A percentile compares a stretch with the other conserved stretches of the same genome.
phyloP scores from a whole-genome alignment of 53 echinoderm and acorn worm genomes.

The Apostichopus leukothele region DNA sequence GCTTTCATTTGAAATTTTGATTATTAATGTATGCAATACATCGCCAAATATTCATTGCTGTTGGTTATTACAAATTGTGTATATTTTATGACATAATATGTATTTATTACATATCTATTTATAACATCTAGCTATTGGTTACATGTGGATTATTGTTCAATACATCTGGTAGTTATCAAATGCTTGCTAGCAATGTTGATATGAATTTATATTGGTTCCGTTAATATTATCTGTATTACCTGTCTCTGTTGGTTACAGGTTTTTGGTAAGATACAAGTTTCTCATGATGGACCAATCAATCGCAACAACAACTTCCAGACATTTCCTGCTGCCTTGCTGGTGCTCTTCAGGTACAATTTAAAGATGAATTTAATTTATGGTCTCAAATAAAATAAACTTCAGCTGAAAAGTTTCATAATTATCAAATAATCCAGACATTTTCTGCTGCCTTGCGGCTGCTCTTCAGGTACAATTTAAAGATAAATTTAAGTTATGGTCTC shows the following conservation, averaged over 20 bases:
- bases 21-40: too few relatives aligned
- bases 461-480: conserved; percentile 63
- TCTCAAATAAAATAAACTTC: background rate
- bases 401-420: too few relatives aligned
- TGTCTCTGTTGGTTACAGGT: conserved; percentile 56
- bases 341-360: conserved; percentile 80
- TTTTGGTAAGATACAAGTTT: conserved; percentile 81
- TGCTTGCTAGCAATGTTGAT: too few relatives aligned
- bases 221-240: background rate
- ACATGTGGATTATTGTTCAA: too few relatives aligned
- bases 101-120: background rate
- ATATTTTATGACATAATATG: too few relatives aligned
- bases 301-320: conserved; percentile 98
- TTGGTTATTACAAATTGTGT: too few relatives aligned
- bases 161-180: too few relatives aligned
- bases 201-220: background rate
- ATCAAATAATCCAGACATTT: conserved; percentile 72
- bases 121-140: background rate
- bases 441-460: conserved; percentile 84
- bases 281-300: conserved; percentile 70
- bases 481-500: background rate
- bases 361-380: too few relatives aligned
- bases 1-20: too few relatives aligned
- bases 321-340: conserved; percentile 85
- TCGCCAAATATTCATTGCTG: too few relatives aligned